Percentiles rank a stretch among this genome's conserved stretches.
Evolutionary conservation across 2,113 vertebrate species (phyloP).

Genomic region (Phalacrocorax brasilianus): DNA sequence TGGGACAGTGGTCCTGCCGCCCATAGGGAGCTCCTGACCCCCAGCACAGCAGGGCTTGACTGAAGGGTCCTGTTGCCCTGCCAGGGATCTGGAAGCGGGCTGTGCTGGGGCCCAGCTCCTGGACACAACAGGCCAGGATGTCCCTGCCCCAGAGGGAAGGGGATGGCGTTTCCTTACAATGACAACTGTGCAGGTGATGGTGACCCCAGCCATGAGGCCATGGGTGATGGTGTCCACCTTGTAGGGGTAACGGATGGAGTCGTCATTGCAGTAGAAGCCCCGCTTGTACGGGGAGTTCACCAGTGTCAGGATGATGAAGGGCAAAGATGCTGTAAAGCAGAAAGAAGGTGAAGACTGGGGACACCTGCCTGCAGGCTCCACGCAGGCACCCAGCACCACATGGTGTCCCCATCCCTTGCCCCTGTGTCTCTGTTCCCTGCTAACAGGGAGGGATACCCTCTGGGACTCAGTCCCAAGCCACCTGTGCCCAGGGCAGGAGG

Average conservation of each 20-base stretch:
- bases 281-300: constrained; percentile 84
- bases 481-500: background rate
- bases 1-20: rapidly evolving
- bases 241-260: constrained; percentile 90
- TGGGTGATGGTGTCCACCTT: constrained; percentile 91
- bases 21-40: background rate
- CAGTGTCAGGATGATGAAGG: constrained; percentile 85
- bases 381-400: rapidly evolving
- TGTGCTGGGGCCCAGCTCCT: background rate
- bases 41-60: background rate
- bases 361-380: background rate
- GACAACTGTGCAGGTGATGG: constrained; percentile 84
- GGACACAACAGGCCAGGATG: rapidly evolving
- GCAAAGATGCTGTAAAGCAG: constrained; percentile 81
- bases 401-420: rapidly evolving
- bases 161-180: constrained; percentile 78
- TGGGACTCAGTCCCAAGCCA: background rate
- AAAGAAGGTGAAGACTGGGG: background rate
- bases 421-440: rapidly evolving
- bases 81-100: background rate
- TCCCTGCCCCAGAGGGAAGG: background rate
- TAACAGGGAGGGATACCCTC: background rate
- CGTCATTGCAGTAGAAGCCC: constrained; percentile 88
- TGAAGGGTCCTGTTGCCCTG: background rate
- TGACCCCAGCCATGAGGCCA: constrained; percentile 86